These are phyloP conservation scores for Cinclus mexicanus DNA, from an alignment of 2,113 vertebrate genomes.

Conservation along the genomic window DNA sequence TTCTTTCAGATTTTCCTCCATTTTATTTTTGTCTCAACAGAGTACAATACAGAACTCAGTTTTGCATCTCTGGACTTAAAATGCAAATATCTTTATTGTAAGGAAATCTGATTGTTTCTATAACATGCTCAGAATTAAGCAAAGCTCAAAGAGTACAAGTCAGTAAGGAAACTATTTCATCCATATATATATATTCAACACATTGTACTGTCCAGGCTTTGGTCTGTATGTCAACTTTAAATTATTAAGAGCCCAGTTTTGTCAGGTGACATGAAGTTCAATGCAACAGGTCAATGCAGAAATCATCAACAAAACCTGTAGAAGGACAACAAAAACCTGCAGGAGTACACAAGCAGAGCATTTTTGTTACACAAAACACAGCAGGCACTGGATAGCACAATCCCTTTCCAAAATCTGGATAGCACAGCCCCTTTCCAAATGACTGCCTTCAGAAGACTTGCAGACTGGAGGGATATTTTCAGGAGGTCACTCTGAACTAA, in stretches of 20 bases:
- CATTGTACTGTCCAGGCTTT: slow-evolving; percentile 1
- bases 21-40: slow-evolving; percentile 29
- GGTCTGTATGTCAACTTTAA: background rate
- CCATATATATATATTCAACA: background rate
- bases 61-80: background rate
- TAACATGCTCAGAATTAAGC: background rate
- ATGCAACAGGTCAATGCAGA: background rate
- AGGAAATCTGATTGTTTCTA: background rate
- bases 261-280: background rate
- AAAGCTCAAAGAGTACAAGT: background rate
- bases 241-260: background rate
- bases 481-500: background rate
- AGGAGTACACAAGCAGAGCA: background rate
- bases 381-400: background rate
- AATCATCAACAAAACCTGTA: background rate
- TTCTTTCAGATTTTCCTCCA: slow-evolving; percentile 1
- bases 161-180: background rate
- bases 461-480: background rate
- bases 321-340: background rate
- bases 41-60: background rate
- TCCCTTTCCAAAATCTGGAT: background rate
- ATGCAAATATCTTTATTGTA: background rate
- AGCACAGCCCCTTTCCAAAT: background rate
- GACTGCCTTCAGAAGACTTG: background rate
- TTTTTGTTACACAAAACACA: background rate